These are phyloP conservation scores for Chirona hameri DNA, from an alignment of 2,888 invertebrate genomes.

Conservation along the genomic window DNA sequence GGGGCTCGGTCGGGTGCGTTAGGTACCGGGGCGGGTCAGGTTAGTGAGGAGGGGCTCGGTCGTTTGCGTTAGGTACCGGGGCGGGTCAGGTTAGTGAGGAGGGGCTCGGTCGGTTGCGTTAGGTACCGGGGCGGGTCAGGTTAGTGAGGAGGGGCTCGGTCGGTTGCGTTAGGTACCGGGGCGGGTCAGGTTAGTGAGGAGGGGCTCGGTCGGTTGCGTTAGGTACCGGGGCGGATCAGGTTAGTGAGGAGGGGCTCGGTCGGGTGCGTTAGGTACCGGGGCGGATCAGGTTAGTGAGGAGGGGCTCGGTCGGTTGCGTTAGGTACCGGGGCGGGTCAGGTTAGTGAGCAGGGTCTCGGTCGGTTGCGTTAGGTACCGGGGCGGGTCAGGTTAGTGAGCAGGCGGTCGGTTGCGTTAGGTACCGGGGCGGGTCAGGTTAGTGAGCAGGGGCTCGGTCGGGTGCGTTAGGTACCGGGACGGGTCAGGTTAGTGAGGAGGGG, in stretches of 20 bases:
- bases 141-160: conserved; percentile 44
- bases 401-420: too few species aligned
- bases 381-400: conserved; percentile 55
- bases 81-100: conserved; percentile 55
- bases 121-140: conserved; percentile 52
- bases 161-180: too few species aligned
- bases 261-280: too few species aligned
- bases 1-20: too few species aligned
- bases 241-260: conserved; percentile 44
- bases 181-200: conserved; percentile 55
- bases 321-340: conserved; percentile 52
- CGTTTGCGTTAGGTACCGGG: too few species aligned
- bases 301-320: too few species aligned
- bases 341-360: conserved; percentile 44
- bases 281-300: conserved; percentile 55
- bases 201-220: too few species aligned
- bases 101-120: too few species aligned
- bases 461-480: too few species aligned
- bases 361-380: too few species aligned
- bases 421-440: conserved; percentile 55
- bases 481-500: conserved; percentile 55
- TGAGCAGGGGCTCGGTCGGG: too few species aligned
- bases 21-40: conserved; percentile 52
- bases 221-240: conserved; percentile 52
- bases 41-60: conserved; percentile 44